Conservation (phyloP, 2,113 vertebrate species). For the Myodes glareolus region DNA sequence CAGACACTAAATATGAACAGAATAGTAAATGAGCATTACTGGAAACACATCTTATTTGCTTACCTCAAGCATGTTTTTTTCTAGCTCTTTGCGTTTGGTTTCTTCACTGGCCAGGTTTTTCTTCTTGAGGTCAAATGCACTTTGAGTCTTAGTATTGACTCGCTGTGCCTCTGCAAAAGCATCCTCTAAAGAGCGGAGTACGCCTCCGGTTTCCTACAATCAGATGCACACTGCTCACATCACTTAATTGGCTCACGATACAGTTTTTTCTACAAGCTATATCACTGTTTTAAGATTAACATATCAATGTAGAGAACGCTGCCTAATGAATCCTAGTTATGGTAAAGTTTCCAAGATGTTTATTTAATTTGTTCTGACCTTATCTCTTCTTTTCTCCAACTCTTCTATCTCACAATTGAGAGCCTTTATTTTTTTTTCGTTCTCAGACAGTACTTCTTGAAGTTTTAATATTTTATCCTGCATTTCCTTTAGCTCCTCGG, state of each 20-base stretch:
- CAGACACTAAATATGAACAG: not conserved
- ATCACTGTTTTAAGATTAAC: not conserved
- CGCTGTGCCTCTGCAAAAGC: conserved; percentile 90
- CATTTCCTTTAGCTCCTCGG: conserved; percentile 90
- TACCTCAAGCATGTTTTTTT: conserved; percentile 94
- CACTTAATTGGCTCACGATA: not conserved
- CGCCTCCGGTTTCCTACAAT: conserved; percentile 88
- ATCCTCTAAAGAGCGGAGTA: conserved; percentile 89
- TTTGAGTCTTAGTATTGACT: conserved; percentile 91
- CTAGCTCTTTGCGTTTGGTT: conserved; percentile 89
- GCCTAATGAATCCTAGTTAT: not conserved
- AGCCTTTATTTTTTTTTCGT: conserved; percentile 87
- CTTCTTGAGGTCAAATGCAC: conserved; percentile 93
- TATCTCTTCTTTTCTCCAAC: conserved; percentile 90
- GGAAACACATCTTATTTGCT: conserved; percentile 33
- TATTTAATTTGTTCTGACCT: conserved; percentile 85
- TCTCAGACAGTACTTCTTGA: conserved; percentile 87
- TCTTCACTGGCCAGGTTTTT: conserved; percentile 92
- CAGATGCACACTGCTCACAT: not conserved
- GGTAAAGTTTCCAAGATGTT: not conserved
- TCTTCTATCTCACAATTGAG: conserved; percentile 89
- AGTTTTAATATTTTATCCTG: conserved; percentile 86
- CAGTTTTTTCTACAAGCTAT: not conserved
- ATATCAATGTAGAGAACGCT: not conserved
- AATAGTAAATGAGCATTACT: not conserved